A percentile compares a stretch with the other conserved stretches of the same genome.
These are phyloP conservation scores for Acrocephalus scirpaceus DNA, from an alignment of 2,797 vertebrate species.

Conservation along the genomic window DNA sequence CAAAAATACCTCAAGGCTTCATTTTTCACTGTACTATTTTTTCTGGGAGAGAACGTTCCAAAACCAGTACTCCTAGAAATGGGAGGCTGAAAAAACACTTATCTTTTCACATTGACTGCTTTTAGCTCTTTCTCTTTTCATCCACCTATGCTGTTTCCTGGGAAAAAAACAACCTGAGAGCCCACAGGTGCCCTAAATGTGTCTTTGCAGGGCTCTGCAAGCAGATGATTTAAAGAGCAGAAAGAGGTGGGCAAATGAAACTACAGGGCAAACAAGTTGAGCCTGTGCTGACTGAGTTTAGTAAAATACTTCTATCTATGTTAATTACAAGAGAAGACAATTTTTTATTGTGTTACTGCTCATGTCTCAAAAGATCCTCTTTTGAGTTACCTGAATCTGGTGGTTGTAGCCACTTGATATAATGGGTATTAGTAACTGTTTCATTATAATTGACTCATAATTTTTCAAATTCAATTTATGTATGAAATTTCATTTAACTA, in stretches of 20 bases:
- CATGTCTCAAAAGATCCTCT: background rate
- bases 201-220: background rate
- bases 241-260: background rate
- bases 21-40: background rate
- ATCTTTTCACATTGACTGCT: background rate
- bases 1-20: background rate
- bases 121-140: background rate
- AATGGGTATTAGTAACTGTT: background rate
- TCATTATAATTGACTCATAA: background rate
- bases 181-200: background rate
- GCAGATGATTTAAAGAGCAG: background rate
- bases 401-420: background rate
- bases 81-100: background rate
- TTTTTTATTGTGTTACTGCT: background rate
- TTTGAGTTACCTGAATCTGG: background rate
- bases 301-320: background rate
- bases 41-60: background rate
- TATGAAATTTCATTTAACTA: constrained; percentile 35
- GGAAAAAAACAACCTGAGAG: background rate
- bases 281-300: background rate
- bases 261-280: background rate
- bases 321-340: background rate
- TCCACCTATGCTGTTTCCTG: background rate
- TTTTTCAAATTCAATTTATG: constrained; percentile 19
- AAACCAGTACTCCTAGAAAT: background rate